A percentile compares a stretch with the other conserved stretches of the same genome.
phyloP scores from a whole-genome alignment of 2,113 vertebrate species.

The Trachemys scripta region DNA sequence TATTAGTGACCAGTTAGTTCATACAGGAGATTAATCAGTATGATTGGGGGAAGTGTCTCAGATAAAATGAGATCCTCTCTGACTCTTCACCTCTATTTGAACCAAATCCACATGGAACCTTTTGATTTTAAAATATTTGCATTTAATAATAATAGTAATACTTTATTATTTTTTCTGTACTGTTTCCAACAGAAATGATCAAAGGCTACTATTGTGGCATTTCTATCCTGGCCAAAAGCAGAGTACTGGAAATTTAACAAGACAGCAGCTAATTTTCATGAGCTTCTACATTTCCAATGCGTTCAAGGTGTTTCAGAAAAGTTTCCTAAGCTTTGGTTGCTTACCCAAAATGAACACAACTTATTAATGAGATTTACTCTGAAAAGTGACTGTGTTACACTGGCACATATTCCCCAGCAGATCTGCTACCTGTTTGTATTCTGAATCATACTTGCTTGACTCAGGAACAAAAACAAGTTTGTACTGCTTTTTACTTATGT shows the following conservation, averaged over 20 bases:
- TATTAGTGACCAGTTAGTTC: background rate
- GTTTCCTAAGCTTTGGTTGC: background rate
- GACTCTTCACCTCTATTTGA: constrained; percentile 34
- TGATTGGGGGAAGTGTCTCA: constrained; percentile 44
- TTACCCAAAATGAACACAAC: background rate
- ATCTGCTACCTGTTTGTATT: background rate
- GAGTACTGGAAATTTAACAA: background rate
- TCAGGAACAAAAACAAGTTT: background rate
- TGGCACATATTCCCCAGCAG: background rate
- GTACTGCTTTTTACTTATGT: background rate
- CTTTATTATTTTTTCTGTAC: background rate
- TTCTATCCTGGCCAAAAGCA: background rate
- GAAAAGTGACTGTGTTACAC: background rate
- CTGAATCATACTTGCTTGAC: background rate
- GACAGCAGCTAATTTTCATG: background rate
- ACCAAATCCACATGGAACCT: background rate
- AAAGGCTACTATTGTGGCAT: background rate
- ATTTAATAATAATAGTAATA: background rate
- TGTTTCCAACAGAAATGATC: background rate
- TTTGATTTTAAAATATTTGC: constrained; percentile 16
- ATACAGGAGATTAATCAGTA: constrained; percentile 43
- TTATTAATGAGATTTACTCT: background rate
- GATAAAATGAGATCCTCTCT: constrained; percentile 33
- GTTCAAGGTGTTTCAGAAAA: background rate
- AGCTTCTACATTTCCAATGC: background rate